Conservation (phyloP, 2,888 invertebrate species). For the Phyto melanocephala region DNA sequence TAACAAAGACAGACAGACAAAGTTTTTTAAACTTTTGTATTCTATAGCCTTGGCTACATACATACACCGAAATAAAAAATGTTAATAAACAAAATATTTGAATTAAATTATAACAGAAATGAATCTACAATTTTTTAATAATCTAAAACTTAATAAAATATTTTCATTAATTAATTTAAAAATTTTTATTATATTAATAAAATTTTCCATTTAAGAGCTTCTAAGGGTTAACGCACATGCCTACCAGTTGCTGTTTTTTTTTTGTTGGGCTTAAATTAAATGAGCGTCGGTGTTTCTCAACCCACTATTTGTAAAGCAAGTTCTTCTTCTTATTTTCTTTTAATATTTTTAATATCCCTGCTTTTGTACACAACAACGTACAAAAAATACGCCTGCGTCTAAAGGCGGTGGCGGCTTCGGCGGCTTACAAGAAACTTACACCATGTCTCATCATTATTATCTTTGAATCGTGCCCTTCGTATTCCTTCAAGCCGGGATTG, state of each 20-base stretch:
- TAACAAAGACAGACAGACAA: too few species aligned
- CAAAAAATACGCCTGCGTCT: conserved; percentile 31
- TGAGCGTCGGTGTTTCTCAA: conserved; percentile 61
- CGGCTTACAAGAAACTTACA: conserved; percentile 59
- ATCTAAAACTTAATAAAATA: too few species aligned
- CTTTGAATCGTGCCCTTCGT: background rate
- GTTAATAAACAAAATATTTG: too few species aligned
- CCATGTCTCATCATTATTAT: conserved; percentile 18
- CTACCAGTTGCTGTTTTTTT: background rate
- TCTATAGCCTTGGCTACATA: too few species aligned
- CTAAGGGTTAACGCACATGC: conserved; percentile 3
- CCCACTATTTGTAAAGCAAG: conserved; percentile 60
- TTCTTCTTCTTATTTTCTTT: conserved; percentile 16
- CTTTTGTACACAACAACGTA: background rate
- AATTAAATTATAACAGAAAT: too few species aligned
- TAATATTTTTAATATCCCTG: background rate
- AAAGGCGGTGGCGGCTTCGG: conserved; percentile 45
- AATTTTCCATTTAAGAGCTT: background rate
- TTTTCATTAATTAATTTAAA: background rate
- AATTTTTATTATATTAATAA: too few species aligned
- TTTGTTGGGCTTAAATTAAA: conserved; percentile 24
- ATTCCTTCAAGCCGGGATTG: background rate
- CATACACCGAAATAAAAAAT: too few species aligned
- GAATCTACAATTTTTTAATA: too few species aligned
- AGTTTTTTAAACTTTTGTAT: too few species aligned